Conservation (phyloP, 1,140 invertebrate species). For the Drosophila littoralis region DNA sequence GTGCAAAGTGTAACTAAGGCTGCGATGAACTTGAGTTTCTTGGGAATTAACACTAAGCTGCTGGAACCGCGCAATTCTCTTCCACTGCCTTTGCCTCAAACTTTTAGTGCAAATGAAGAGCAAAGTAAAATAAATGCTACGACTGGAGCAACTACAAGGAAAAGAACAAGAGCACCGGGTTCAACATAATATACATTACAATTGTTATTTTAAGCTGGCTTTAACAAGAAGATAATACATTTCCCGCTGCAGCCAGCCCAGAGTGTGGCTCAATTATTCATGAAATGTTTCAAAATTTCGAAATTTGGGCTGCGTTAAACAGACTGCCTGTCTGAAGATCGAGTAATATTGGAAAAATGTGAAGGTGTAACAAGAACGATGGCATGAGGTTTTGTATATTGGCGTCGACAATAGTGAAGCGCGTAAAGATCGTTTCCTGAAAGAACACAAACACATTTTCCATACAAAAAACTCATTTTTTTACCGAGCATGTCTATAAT, state of each 20-base stretch:
- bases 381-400: too few species aligned
- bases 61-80: constrained; percentile 36
- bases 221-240: constrained; percentile 67
- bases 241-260: constrained; percentile 5
- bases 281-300: too few species aligned
- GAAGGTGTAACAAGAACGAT: too few species aligned
- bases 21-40: constrained; percentile 58
- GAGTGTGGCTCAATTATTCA: too few species aligned
- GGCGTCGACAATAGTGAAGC: too few species aligned
- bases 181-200: constrained; percentile 51
- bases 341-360: too few species aligned
- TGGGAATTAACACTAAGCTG: constrained; percentile 78
- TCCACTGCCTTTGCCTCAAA: constrained; percentile 14
- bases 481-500: too few species aligned
- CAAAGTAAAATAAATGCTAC: not conserved
- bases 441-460: too few species aligned
- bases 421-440: too few species aligned
- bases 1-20: constrained; percentile 31
- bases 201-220: constrained; percentile 60
- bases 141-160: not conserved
- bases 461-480: too few species aligned
- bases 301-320: too few species aligned
- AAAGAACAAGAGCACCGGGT: not conserved
- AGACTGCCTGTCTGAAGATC: too few species aligned
- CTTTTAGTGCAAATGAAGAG: constrained; percentile 47